Conservation (phyloP, 2,797 vertebrate species). For the Odontamblyopus rebecca region DNA sequence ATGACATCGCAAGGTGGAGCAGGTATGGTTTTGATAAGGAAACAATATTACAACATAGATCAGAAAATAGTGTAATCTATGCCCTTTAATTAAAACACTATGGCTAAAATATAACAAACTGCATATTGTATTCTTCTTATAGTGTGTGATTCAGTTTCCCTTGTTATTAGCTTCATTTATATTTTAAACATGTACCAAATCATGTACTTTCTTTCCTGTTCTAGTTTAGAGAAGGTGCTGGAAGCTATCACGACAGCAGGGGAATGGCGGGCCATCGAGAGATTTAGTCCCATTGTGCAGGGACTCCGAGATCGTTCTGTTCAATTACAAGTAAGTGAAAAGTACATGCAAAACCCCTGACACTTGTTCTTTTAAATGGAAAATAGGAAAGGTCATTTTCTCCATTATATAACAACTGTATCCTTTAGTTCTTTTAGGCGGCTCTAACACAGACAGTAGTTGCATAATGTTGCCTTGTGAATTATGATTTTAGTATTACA, state of each 20-base stretch:
- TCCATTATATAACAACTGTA: not conserved
- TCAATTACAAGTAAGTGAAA: conserved; percentile 88
- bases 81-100: not conserved
- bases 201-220: conserved; percentile 54
- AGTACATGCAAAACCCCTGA: conserved; percentile 23
- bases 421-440: not conserved
- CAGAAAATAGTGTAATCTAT: too few relatives aligned
- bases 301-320: conserved; percentile 89
- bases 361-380: conserved; percentile 30
- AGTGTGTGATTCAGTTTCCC: not conserved
- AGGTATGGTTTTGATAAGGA: too few relatives aligned
- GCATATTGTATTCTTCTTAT: not conserved
- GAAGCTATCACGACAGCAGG: conserved; percentile 91
- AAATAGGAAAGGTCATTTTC: conserved; percentile 17
- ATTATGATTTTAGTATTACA: not conserved
- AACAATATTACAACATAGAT: too few relatives aligned
- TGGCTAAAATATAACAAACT: not conserved
- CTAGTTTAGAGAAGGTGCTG: conserved; percentile 94
- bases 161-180: conserved; percentile 8
- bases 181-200: conserved; percentile 23
- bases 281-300: conserved; percentile 91
- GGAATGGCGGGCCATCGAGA: conserved; percentile 83
- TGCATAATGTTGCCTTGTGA: not conserved
- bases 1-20: too few relatives aligned
- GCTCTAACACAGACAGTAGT: not conserved